These are phyloP conservation scores for Onthophagus taurus DNA, from an alignment of 1,140 invertebrate genomes.

Conservation along the genomic window DNA sequence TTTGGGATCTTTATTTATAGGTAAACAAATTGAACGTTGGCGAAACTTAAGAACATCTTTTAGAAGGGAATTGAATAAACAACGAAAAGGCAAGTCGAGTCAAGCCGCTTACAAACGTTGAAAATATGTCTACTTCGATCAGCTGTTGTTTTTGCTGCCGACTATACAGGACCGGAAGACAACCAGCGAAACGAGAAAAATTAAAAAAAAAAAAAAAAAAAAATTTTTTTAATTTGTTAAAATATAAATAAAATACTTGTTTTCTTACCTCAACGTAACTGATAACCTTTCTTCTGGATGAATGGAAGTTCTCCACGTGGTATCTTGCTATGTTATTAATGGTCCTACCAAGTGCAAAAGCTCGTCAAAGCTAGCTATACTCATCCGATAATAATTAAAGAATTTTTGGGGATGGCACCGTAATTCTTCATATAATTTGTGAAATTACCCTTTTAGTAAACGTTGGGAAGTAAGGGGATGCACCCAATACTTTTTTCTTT, in stretches of 20 bases:
- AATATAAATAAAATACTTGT: too few species aligned
- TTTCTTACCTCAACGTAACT: constrained; percentile 14
- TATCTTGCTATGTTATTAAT: constrained; percentile 12
- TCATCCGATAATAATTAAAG: constrained; percentile 15
- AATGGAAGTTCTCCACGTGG: constrained; percentile 12
- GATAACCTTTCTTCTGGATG: constrained; percentile 12
- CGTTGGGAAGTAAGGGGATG: constrained; percentile 11
- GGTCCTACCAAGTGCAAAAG: constrained; percentile 15
- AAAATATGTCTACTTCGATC: constrained; percentile 16
- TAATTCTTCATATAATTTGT: constrained; percentile 14
- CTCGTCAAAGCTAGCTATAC: constrained; percentile 15
- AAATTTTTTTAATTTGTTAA: too few species aligned
- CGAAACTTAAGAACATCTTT: constrained; percentile 14
- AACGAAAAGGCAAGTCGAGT: constrained; percentile 16
- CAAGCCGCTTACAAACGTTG: constrained; percentile 16
- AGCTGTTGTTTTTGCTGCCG: constrained; percentile 16
- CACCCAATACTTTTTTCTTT: constrained; percentile 13
- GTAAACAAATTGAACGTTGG: constrained; percentile 9
- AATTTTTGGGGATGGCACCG: constrained; percentile 12
- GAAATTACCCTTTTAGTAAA: constrained; percentile 15
- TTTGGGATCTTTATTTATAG: constrained; percentile 7
- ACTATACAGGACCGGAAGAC: constrained; percentile 9
- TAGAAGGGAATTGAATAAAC: constrained; percentile 12
- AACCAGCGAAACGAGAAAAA: too few species aligned
- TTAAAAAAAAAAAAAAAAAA: too few species aligned